These are phyloP conservation scores for Petroica traversi DNA, from an alignment of 2,113 vertebrate species.

Conservation along the genomic window DNA sequence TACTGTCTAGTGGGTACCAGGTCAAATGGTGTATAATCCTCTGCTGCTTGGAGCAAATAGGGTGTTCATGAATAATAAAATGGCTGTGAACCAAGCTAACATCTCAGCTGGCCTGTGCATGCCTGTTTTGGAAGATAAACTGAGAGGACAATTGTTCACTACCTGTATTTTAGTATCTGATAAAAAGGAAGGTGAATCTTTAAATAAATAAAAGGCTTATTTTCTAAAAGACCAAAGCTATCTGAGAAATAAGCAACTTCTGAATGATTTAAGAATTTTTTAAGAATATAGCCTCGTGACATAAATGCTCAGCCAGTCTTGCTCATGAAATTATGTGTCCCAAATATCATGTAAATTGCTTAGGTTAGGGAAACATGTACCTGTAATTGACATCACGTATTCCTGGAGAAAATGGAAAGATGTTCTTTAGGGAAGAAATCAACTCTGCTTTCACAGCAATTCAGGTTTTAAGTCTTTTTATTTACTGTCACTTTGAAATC, in stretches of 20 bases:
- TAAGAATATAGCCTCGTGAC: neutral
- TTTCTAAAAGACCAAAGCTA: neutral
- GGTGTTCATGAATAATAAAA: conserved; percentile 25
- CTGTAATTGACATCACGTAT: neutral
- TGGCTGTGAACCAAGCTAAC: neutral
- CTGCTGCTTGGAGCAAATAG: neutral
- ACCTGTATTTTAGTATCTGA: neutral
- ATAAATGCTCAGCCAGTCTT: neutral
- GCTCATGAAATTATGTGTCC: neutral
- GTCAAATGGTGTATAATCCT: conserved; percentile 21
- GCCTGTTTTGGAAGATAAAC: neutral
- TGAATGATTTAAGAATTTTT: neutral
- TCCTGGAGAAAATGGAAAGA: neutral
- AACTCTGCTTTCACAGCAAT: neutral
- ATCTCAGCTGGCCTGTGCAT: neutral
- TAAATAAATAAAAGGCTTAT: neutral
- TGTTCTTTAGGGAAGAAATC: neutral
- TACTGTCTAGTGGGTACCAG: neutral
- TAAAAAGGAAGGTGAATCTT: neutral
- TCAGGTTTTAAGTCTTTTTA: neutral
- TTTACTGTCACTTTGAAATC: neutral
- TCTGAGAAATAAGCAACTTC: neutral
- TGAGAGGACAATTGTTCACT: neutral
- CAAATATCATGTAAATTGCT: neutral
- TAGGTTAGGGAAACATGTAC: neutral